Base-by-base conservation (phyloP, 2,888 invertebrate genomes). In the Hybos culiciformis region DNA sequence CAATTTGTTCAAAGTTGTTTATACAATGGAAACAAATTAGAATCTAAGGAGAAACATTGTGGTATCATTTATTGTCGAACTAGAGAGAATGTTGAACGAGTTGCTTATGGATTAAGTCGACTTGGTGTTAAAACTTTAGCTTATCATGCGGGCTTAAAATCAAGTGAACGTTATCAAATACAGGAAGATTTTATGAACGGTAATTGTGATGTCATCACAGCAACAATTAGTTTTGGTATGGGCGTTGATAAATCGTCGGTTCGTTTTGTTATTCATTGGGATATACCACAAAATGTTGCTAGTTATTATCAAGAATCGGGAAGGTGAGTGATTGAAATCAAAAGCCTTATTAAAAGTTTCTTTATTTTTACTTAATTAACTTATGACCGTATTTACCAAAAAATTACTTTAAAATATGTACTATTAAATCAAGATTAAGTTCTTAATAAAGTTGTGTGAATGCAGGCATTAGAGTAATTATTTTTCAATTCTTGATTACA, bases 221-320 rank as follows among this genome's bases (percentile, higher is more conserved):
- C 98, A 5, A 98, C 98, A 0, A 83, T 97, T 45, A 94, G 94
- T 57, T 98, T 98, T 69, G 98, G 98, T 31, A 99, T 98, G 98
- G 98, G 98, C 37, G 92, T 98, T 3, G 97, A 98, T 64, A 98
- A 98, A 66, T 78, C 86, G 3, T 78, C 84, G 43, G 98, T 98
- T 12, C 85, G 94, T 49, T 90, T 92, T 62, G 97, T 98, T 3
- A 81, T 86, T 6, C 97, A 98, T 66, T 98, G 96, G 97, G 88
- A 90, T 19, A 74, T 92, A 26, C 88, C 97, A 0, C 90, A 93
- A 62, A 91, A 87, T 57, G 83, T 97, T 40, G 91, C 96, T 1
- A 88, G 86, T 1, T 98, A 93, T 64, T 98, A 98, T 62, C 76
- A 77, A 63, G 76, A 75, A 53, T 63, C 62, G 2, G 62, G 62